Evolutionary conservation across 1,140 invertebrate species (phyloP).

Genomic region (Bombus waltoni): DNA sequence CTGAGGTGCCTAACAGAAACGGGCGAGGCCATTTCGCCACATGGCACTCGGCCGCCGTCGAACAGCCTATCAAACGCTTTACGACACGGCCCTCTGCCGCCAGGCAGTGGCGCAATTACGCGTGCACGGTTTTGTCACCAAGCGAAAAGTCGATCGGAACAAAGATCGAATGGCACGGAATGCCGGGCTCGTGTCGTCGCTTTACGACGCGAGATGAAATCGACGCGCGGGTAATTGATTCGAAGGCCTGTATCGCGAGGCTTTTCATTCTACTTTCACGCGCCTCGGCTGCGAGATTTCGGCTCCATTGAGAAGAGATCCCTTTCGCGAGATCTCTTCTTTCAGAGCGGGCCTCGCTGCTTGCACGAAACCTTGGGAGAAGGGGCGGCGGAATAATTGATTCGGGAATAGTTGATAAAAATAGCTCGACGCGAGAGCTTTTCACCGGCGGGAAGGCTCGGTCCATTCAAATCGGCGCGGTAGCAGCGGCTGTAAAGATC

Average conservation of each 20-base stretch:
- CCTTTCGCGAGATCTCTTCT: no score
- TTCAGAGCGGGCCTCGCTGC: background rate
- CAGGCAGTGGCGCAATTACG: conserved; percentile 8
- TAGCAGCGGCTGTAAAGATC: conserved; percentile 21
- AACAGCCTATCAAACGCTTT: conserved; percentile 43
- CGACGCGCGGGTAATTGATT: conserved; percentile 6
- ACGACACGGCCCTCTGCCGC: background rate
- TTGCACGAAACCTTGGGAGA: background rate
- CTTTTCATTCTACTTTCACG: background rate
- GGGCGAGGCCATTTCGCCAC: conserved; percentile 22
- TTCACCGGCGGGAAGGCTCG: background rate
- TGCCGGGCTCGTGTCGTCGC: background rate
- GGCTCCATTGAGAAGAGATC: background rate
- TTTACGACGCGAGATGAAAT: conserved; percentile 17
- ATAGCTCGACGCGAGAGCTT: background rate
- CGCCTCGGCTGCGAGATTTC: background rate
- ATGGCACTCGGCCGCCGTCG: background rate
- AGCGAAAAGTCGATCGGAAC: conserved; percentile 7
- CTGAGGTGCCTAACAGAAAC: no score
- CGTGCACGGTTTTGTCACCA: background rate
- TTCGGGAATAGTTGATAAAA: background rate
- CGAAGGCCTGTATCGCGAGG: background rate
- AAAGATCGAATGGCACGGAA: background rate
- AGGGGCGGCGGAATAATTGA: background rate
- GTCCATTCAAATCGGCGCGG: background rate